A percentile compares a stretch with the other conserved stretches of the same genome.
These are phyloP conservation scores for Cryptotis parvus DNA, from an alignment of 2,113 vertebrate species.

Conservation along the genomic window DNA sequence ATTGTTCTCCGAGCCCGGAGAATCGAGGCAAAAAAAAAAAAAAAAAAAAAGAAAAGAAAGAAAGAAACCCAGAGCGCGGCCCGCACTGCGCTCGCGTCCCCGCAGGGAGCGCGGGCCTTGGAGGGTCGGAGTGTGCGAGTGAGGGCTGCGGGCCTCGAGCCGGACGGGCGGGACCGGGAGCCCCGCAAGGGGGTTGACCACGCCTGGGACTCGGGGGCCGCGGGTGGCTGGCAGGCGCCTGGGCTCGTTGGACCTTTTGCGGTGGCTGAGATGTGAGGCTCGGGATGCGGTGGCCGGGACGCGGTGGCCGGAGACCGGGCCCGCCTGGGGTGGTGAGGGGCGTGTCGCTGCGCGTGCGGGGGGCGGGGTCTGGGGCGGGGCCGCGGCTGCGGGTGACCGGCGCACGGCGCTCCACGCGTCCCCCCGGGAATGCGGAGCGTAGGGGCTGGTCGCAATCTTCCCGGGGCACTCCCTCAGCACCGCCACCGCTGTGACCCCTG, in stretches of 20 bases:
- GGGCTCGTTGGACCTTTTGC: constrained; percentile 56
- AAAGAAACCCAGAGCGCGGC: constrained; percentile 17
- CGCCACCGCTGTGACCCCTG: neutral
- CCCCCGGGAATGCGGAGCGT: neutral
- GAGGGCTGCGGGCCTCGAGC: neutral
- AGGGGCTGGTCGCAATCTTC: no score
- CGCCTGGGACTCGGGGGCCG: neutral
- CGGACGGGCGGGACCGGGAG: neutral
- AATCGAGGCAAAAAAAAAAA: neutral
- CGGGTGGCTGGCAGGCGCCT: neutral
- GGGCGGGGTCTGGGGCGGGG: constrained; percentile 62
- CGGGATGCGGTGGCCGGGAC: constrained; percentile 9
- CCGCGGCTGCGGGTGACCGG: neutral
- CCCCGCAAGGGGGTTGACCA: neutral
- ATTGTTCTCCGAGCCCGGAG: constrained; percentile 77
- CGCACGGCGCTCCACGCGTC: no score
- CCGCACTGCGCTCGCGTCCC: neutral
- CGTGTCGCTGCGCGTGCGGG: constrained; percentile 54
- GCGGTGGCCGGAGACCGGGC: neutral
- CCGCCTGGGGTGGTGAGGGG: constrained; percentile 72
- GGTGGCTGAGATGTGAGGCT: constrained; percentile 13
- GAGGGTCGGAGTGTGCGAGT: neutral
- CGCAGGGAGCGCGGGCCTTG: neutral
- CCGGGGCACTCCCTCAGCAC: no score
- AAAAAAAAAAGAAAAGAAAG: neutral